Conservation (phyloP, 1,140 invertebrate genomes). For the Telenomus remus region DNA sequence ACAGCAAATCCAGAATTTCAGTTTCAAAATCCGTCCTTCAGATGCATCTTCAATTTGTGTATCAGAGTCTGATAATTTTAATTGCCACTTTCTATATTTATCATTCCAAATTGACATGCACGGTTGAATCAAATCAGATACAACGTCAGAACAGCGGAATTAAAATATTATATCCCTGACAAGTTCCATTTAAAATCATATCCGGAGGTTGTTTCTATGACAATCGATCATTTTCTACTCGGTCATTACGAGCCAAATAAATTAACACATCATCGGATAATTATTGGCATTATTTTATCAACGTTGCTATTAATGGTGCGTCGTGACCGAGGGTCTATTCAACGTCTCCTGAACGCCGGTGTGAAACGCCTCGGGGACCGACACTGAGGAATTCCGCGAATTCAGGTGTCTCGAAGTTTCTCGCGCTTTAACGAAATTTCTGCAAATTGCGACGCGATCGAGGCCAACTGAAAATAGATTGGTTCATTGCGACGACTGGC, state of each 20-base stretch:
- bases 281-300: constrained; percentile 22
- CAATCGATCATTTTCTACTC: neutral
- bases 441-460: constrained; percentile 41
- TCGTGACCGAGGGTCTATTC: constrained; percentile 1
- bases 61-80: too few species aligned
- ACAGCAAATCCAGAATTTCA: too few species aligned
- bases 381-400: constrained; percentile 13
- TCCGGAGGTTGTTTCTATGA: neutral
- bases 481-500: constrained; percentile 57
- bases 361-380: constrained; percentile 18
- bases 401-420: constrained; percentile 1
- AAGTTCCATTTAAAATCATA: too few species aligned
- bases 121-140: too few species aligned
- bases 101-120: too few species aligned
- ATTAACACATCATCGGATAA: constrained; percentile 18
- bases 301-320: constrained; percentile 7
- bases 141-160: too few species aligned
- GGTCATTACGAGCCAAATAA: neutral
- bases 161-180: too few species aligned
- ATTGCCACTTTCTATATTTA: too few species aligned
- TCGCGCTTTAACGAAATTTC: constrained; percentile 16
- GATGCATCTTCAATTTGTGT: too few species aligned
- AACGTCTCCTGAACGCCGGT: constrained; percentile 2
- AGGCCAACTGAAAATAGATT: constrained; percentile 60
- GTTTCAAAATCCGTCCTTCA: too few species aligned